Evolutionary conservation across 1,140 invertebrate genomes (phyloP).

Genomic region (Amyelois transitella): DNA sequence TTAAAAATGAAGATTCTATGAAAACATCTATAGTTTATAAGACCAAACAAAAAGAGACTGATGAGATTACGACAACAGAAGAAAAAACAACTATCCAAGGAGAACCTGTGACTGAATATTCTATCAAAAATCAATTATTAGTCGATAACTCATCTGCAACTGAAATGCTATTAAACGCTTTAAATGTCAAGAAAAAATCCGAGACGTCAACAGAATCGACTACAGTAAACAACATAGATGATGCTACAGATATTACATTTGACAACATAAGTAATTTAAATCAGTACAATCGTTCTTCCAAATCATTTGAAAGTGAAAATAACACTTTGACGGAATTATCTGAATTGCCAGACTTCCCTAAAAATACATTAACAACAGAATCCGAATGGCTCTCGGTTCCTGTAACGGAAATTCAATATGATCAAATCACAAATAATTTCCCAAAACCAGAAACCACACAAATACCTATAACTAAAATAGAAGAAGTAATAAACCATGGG

Average conservation of each 20-base stretch:
- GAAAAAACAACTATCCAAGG: slow-evolving; percentile 11
- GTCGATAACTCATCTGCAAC: background rate
- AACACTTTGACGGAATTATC: slow-evolving; percentile 14
- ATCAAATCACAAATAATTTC: slow-evolving; percentile 41
- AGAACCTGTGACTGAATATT: slow-evolving; percentile 38
- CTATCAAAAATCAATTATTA: slow-evolving; percentile 34
- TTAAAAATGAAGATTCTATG: slow-evolving; percentile 5
- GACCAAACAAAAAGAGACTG: slow-evolving; percentile 12
- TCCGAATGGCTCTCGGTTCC: slow-evolving; percentile 56
- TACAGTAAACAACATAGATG: background rate
- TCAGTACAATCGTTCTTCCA: slow-evolving; percentile 46
- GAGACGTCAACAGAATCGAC: background rate
- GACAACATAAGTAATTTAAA: slow-evolving; percentile 4
- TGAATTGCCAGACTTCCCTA: slow-evolving; percentile 11
- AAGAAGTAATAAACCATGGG: slow-evolving; percentile 45
- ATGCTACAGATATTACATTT: slow-evolving; percentile 6
- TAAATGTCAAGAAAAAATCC: background rate
- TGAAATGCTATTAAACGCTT: background rate
- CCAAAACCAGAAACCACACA: slow-evolving; percentile 39
- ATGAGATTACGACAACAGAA: background rate
- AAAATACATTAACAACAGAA: slow-evolving; percentile 29
- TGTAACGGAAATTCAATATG: slow-evolving; percentile 48
- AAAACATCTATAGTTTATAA: slow-evolving; percentile 11
- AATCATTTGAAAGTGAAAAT: slow-evolving; percentile 36
- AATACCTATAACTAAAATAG: slow-evolving; percentile 29